A percentile compares a stretch with the other conserved stretches of the same genome.
Conservation (phyloP, 2,113 vertebrate genomes). For the Clarias gariepinus region DNA sequence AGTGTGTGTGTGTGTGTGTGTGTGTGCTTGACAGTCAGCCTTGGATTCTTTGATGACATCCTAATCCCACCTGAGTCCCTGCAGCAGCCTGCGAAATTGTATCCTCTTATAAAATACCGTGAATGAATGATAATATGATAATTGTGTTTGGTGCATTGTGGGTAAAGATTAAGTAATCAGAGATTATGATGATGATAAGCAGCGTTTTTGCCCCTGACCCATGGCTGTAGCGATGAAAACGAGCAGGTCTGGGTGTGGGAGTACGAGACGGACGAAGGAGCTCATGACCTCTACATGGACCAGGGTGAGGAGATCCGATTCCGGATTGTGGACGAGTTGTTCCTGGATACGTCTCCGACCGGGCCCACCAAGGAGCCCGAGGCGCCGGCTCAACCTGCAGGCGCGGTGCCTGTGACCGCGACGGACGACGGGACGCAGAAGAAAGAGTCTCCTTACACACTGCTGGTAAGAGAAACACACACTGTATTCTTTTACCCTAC, state of each 20-base stretch:
- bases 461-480: slow-evolving; percentile 76
- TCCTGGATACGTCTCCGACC: slow-evolving; percentile 90
- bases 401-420: slow-evolving; percentile 47
- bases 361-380: slow-evolving; percentile 79
- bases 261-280: slow-evolving; percentile 95
- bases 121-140: background rate
- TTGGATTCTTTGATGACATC: slow-evolving; percentile 94
- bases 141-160: background rate
- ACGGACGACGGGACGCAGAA: slow-evolving; percentile 72
- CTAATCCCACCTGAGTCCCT: slow-evolving; percentile 91
- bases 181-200: background rate
- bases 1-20: slow-evolving; percentile 14
- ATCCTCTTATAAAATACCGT: slow-evolving; percentile 71
- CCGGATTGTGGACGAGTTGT: slow-evolving; percentile 88
- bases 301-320: slow-evolving; percentile 94
- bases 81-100: slow-evolving; percentile 95
- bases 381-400: slow-evolving; percentile 35
- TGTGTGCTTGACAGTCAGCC: slow-evolving; percentile 77
- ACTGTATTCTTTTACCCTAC: background rate
- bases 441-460: slow-evolving; percentile 91
- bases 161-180: background rate
- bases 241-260: slow-evolving; percentile 99
- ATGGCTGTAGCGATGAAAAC: slow-evolving; percentile 82
- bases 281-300: slow-evolving; percentile 98
- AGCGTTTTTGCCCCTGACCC: slow-evolving; percentile 66